These are phyloP conservation scores for Aphidius gifuensis DNA, from an alignment of 1,140 invertebrate genomes.

Conservation along the genomic window DNA sequence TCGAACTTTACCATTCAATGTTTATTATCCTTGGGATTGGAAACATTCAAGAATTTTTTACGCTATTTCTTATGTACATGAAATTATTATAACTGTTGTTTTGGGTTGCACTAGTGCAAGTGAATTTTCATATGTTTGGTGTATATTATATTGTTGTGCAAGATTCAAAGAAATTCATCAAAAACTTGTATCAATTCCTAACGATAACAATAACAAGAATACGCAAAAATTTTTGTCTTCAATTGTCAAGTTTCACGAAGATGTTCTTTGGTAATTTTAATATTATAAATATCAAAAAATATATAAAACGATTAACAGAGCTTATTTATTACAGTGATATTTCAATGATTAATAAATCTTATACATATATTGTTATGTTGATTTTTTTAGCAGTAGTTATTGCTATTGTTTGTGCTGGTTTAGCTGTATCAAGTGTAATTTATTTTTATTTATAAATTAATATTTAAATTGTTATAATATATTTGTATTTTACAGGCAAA, in stretches of 20 bases:
- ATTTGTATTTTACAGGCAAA: constrained; percentile 10
- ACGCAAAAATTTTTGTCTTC: constrained; percentile 13
- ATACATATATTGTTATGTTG: constrained; percentile 22
- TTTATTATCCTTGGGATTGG: constrained; percentile 20
- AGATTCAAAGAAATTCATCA: constrained; percentile 13
- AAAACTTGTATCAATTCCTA: constrained; percentile 1
- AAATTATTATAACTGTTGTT: constrained; percentile 13
- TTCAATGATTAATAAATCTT: constrained; percentile 15
- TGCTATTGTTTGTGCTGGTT: constrained; percentile 24
- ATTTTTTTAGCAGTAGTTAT: constrained; percentile 23
- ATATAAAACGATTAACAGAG: no score
- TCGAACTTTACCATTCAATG: constrained; percentile 15
- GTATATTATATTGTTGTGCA: constrained; percentile 21
- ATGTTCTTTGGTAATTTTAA: constrained; percentile 18
- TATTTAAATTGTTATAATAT: background rate
- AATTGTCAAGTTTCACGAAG: constrained; percentile 13
- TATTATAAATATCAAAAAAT: background rate
- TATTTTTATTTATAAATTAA: no score
- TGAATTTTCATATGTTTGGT: constrained; percentile 22
- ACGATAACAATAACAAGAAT: background rate
- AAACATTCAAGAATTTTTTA: constrained; percentile 19
- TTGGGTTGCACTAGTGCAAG: constrained; percentile 12
- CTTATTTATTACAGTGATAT: constrained; percentile 16
- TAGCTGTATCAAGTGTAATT: constrained; percentile 22
- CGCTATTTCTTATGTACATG: constrained; percentile 10